Base-by-base conservation (phyloP, 2,113 vertebrate genomes). In the Pterophyllum scalare region DNA sequence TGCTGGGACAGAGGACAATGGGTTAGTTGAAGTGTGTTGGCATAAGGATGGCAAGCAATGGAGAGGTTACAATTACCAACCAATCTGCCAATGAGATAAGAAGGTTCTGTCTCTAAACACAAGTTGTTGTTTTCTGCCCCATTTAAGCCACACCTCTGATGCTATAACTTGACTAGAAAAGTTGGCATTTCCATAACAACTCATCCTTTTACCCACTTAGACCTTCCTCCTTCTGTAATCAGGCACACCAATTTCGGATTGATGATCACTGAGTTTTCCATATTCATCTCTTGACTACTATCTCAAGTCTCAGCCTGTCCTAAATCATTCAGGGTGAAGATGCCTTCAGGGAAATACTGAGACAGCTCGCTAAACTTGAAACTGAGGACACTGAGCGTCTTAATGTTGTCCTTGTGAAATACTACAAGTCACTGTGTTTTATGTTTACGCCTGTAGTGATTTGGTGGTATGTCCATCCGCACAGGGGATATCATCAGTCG, bases 401-500 rank as follows among this genome's bases (percentile, higher is more conserved):
- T 35, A 1, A 20, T 20, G 79, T 26, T 70, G 28, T 52, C 19
- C 20, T 40, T 40, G 33, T n/a, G n/a, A 67, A 33, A 31, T 14
- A n/a, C 38, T 60, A 38, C 15, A 26, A n/a, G 28, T 70, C 49
- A 52, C 13, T 1, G n/a, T 74, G 26, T 65, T 62, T 59, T 74
- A 26, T 24, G 7, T 80, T 67, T 20, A n/a, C n/a, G 60, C 26
- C 57, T 24, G 26, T 35, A 72, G 26, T 13, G 0, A 46, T 57
- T 20, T 35, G 24, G 10, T 33, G 28, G 61, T 14, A 3, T 70
- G 54, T 81, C 58, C 5, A 17, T 57, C 61, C 31, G 10, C 59
- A 61, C 24, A 79, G 12, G 40, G 61, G 87, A 90, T 85, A 84
- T 74, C 56, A 89, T 86, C 85, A 49, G 46, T 49, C 40, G 75